Conservation (phyloP, 2,888 invertebrate species). For the Dinocampus coccinellae region DNA sequence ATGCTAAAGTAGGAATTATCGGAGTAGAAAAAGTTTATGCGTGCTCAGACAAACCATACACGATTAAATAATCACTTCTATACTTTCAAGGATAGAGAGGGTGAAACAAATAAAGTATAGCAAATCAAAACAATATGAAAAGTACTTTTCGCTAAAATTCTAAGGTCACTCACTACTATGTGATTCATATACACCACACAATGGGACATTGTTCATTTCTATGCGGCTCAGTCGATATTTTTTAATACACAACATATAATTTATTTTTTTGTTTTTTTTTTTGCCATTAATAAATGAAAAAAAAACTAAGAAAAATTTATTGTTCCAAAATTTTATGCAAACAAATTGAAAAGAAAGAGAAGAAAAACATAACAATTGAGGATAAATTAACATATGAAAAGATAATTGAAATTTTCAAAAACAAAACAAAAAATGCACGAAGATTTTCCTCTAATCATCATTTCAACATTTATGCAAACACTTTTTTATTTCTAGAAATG, state of each 20-base stretch:
- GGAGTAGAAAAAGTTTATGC: conserved; percentile 19
- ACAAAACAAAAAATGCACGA: no score
- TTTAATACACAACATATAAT: conserved; percentile 44
- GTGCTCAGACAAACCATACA: conserved; percentile 20
- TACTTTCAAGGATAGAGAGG: not conserved
- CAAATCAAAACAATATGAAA: no score
- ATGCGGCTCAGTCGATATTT: conserved; percentile 47
- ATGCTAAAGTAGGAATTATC: not conserved
- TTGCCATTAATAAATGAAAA: no score
- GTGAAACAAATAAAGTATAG: no score
- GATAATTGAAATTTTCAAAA: no score
- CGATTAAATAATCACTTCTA: not conserved
- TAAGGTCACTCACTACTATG: conserved; percentile 44
- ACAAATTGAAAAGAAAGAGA: no score
- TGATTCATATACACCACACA: conserved; percentile 54
- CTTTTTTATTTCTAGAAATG: not conserved
- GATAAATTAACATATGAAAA: no score
- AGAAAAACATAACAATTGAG: no score
- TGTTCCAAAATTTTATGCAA: no score
- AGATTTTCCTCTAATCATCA: not conserved
- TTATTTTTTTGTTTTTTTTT: no score
- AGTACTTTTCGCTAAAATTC: conserved; percentile 40
- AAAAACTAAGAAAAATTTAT: no score
- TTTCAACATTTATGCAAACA: not conserved
- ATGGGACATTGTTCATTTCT: conserved; percentile 54